A percentile compares a stretch with the other conserved stretches of the same genome.
Conservation (phyloP, 2,113 vertebrate species). For the Seriola quinqueradiata region DNA sequence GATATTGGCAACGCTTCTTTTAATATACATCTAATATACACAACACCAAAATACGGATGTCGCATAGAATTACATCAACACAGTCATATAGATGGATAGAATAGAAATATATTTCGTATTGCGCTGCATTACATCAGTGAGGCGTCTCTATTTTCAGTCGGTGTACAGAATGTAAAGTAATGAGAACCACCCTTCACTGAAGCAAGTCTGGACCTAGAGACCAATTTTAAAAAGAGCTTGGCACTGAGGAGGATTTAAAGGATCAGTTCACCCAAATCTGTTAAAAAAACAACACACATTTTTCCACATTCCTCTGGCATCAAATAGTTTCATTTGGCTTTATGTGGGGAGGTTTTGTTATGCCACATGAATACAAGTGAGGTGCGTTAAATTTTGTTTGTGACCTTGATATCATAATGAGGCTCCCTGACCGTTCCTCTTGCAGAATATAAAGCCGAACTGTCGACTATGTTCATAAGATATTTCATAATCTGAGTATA, state of each 20-base stretch:
- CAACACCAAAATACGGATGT: background rate
- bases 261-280: background rate
- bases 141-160: background rate
- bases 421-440: background rate
- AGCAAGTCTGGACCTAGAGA: background rate
- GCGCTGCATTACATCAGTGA: background rate
- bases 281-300: background rate
- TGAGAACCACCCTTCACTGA: background rate
- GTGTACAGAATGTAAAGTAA: background rate
- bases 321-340: background rate
- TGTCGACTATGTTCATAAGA: background rate
- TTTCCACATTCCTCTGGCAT: background rate
- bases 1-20: background rate
- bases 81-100: no score
- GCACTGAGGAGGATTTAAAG: background rate
- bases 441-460: background rate
- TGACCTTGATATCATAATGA: constrained; percentile 5
- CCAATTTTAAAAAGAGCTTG: background rate
- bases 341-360: background rate
- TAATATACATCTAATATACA: background rate
- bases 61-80: background rate
- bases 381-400: background rate
- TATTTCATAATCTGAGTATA: background rate
- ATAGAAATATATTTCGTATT: background rate
- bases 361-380: background rate